Conservation (phyloP, 92 coral and sea anemone species). For the Scolanthus callimorphus region DNA sequence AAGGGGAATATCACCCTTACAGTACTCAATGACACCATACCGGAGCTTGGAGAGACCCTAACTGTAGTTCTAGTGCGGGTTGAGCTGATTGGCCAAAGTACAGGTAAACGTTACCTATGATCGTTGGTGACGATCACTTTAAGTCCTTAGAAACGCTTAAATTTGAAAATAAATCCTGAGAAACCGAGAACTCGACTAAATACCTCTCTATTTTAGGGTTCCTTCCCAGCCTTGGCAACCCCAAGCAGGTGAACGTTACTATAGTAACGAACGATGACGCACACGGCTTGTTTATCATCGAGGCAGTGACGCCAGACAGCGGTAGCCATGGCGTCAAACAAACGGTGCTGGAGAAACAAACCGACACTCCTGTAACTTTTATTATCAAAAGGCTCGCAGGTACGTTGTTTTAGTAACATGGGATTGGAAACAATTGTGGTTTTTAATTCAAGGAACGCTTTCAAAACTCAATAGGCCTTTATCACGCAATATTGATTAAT, state of each 20-base stretch:
- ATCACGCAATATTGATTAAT: too few species aligned
- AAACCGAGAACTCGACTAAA: too few species aligned
- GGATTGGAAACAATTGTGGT: too few species aligned
- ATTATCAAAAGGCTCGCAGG: conserved; percentile 79
- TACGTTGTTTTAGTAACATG: too few species aligned
- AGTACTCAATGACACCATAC: conserved; percentile 63
- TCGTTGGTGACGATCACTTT: too few species aligned
- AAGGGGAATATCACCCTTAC: conserved; percentile 51
- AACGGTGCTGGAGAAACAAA: conserved; percentile 70
- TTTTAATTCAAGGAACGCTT: too few species aligned
- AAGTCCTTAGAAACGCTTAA: too few species aligned
- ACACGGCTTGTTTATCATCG: conserved; percentile 77
- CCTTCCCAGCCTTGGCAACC: conserved; percentile 64
- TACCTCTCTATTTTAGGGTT: too few species aligned
- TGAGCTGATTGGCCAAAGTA: conserved; percentile 49
- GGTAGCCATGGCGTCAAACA: conserved; percentile 54
- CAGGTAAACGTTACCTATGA: too few species aligned
- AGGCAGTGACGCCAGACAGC: conserved; percentile 51
- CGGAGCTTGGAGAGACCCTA: conserved; percentile 81
- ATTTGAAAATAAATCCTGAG: too few species aligned
- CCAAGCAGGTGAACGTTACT: conserved; percentile 63
- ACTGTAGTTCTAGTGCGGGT: conserved; percentile 61
- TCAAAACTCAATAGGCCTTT: too few species aligned
- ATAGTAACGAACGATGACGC: conserved; percentile 81
- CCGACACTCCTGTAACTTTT: conserved; percentile 42